Base-by-base conservation (phyloP, 2,797 vertebrate genomes). In the Leontocebus nigricollis region DNA sequence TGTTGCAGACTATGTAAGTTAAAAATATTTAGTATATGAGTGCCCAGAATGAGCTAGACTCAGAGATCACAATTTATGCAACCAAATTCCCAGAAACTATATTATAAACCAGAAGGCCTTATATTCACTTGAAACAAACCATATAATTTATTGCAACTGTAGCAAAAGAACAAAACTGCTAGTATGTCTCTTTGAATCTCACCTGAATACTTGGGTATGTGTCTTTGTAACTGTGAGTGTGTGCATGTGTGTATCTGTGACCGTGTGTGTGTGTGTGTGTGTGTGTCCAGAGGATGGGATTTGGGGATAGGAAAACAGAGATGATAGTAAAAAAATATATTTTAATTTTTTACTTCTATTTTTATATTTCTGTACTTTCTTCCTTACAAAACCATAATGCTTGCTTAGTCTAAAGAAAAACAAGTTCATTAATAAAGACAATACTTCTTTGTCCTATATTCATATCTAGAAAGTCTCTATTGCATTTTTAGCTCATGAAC, bases 1-100 rank as follows among this genome's bases (percentile, higher is more conserved):
- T 5, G 20, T 5, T 2, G 3, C 14, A 5, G 39, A 46, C 0
- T 27, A 11, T 20, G 24, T n/a, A 13, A 14, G 14, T n/a, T 59
- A 12, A 26, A 48, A 46, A 36, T 15, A 41, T 46, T 30, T 36
- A 30, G 10, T 24, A 0, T 8, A 3, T 3, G 20, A 48, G 4
- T 27, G 2, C 10, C 33, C 19, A 2, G 2, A 15, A 36, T 1
- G 15, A 50, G 24, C 81, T 41, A 8, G 6, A 33, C 30, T 39
- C n/a, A 33, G 44, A 22, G n/a, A 76, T 39, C 13, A 22, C 5
- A 24, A 1, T 33, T 24, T 6, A 41, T 20, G 20, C 11, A 10
- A 8, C 22, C 44, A 24, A 2, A 5, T 76, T 85, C 82, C 44
- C n/a, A 12, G n/a, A 59, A 13, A 11, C 44, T 48, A 1, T 14